A percentile compares a stretch with the other conserved stretches of the same genome.
Evolutionary conservation across 1,140 invertebrate genomes (phyloP).

Genomic region (Tribolium castaneum): DNA sequence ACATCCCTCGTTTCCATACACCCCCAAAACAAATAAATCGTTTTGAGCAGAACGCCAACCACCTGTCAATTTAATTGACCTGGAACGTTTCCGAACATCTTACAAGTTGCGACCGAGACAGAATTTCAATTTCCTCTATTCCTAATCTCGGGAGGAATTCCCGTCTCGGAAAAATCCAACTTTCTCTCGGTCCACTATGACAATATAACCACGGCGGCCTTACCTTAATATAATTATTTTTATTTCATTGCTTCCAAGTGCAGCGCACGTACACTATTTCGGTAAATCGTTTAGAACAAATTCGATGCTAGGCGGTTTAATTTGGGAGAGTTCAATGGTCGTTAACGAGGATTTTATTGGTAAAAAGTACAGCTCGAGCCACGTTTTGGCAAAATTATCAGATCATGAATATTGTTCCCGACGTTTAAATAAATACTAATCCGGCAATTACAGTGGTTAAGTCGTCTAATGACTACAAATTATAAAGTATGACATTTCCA

Average conservation of each 20-base stretch:
- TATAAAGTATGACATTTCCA: too few species aligned
- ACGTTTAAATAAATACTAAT: too few species aligned
- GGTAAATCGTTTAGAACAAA: too few species aligned
- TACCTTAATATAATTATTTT: too few species aligned
- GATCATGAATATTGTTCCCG: background rate
- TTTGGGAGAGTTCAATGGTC: background rate
- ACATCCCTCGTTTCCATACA: conserved; percentile 1
- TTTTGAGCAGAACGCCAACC: background rate
- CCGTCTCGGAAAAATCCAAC: conserved; percentile 1
- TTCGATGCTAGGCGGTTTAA: too few species aligned
- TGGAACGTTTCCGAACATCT: conserved; percentile 12
- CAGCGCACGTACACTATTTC: too few species aligned
- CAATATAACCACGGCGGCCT: too few species aligned
- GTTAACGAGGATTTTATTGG: too few species aligned
- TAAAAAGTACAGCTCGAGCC: too few species aligned
- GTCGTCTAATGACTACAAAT: background rate
- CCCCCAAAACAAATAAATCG: conserved; percentile 12
- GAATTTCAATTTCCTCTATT: conserved; percentile 22
- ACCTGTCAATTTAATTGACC: conserved; percentile 35
- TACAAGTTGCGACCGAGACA: conserved; percentile 13
- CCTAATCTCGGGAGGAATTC: conserved; percentile 20
- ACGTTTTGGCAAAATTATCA: too few species aligned
- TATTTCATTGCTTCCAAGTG: too few species aligned
- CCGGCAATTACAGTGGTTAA: too few species aligned
- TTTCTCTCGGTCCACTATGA: background rate